A percentile compares a stretch with the other conserved stretches of the same genome.
These are phyloP conservation scores for Stenichneumon culpator DNA, from an alignment of 2,888 invertebrate genomes.

Conservation along the genomic window DNA sequence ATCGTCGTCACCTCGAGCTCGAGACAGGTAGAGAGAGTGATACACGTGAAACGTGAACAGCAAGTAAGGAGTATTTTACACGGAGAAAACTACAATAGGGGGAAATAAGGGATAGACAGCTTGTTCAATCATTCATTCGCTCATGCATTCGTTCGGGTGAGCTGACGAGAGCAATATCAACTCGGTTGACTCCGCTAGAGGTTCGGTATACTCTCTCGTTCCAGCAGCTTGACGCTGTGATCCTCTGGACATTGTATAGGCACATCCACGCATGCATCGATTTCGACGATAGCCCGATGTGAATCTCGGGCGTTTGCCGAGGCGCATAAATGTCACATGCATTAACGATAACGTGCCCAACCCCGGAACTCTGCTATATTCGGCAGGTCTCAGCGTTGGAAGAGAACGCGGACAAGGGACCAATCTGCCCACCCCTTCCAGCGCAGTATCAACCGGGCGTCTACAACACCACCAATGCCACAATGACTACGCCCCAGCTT, in stretches of 20 bases:
- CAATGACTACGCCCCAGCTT: constrained; percentile 79
- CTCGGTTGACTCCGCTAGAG: constrained; percentile 42
- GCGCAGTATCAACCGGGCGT: constrained; percentile 82
- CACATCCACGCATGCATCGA: background rate
- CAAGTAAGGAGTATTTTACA: constrained; percentile 32
- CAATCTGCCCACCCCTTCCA: constrained; percentile 84
- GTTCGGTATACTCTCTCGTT: constrained; percentile 57
- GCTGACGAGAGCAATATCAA: constrained; percentile 56
- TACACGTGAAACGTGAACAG: constrained; percentile 39
- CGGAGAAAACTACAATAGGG: constrained; percentile 10
- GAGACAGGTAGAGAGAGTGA: constrained; percentile 3
- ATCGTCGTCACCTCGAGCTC: background rate
- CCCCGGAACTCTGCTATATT: constrained; percentile 66
- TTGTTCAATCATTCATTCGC: constrained; percentile 23
- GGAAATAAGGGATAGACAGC: constrained; percentile 10
- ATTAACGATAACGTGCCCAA: constrained; percentile 79
- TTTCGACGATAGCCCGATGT: constrained; percentile 50
- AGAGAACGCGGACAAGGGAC: constrained; percentile 83
- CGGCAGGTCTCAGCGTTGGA: constrained; percentile 82
- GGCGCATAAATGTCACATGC: constrained; percentile 80
- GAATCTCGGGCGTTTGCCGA: constrained; percentile 64
- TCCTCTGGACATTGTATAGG: constrained; percentile 21
- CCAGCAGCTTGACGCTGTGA: constrained; percentile 43
- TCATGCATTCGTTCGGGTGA: constrained; percentile 37
- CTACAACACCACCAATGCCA: constrained; percentile 77